Evolutionary conservation across 2,113 vertebrate species (phyloP).

Genomic region (Euleptes europaea): DNA sequence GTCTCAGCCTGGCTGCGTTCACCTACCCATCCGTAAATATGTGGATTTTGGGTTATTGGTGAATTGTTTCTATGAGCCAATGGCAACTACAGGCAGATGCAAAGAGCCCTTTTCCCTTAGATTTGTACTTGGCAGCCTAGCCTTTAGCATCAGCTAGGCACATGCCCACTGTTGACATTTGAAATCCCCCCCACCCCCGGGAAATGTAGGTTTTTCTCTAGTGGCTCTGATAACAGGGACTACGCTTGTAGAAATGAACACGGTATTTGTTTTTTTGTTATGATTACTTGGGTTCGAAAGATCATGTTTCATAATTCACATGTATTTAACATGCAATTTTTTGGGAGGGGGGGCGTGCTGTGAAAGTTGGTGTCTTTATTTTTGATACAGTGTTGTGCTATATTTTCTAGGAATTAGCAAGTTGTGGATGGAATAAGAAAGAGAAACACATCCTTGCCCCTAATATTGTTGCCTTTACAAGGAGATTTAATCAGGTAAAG

Average conservation of each 20-base stretch:
- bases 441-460: conserved; percentile 92
- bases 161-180: background rate
- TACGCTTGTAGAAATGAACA: background rate
- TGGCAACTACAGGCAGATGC: too few relatives aligned
- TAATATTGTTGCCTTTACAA: conserved; percentile 93
- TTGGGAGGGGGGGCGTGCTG: too few relatives aligned
- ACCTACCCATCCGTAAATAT: too few relatives aligned
- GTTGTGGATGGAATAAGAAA: conserved; percentile 95
- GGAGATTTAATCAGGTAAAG: conserved; percentile 93
- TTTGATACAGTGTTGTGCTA: conserved; percentile 15
- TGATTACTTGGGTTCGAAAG: background rate
- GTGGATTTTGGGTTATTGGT: too few relatives aligned
- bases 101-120: too few relatives aligned
- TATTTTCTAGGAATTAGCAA: conserved; percentile 87
- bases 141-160: too few relatives aligned
- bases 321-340: background rate
- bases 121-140: background rate
- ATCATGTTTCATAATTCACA: background rate
- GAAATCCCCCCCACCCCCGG: too few relatives aligned
- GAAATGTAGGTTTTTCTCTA: too few relatives aligned
- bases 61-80: too few relatives aligned
- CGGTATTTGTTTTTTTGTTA: background rate
- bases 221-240: too few relatives aligned
- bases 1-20: too few relatives aligned
- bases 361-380: conserved; percentile 10